A percentile compares a stretch with the other conserved stretches of the same genome.
Evolutionary conservation across 2,797 vertebrate species (phyloP).

Genomic region (Crocidura indochinensis): DNA sequence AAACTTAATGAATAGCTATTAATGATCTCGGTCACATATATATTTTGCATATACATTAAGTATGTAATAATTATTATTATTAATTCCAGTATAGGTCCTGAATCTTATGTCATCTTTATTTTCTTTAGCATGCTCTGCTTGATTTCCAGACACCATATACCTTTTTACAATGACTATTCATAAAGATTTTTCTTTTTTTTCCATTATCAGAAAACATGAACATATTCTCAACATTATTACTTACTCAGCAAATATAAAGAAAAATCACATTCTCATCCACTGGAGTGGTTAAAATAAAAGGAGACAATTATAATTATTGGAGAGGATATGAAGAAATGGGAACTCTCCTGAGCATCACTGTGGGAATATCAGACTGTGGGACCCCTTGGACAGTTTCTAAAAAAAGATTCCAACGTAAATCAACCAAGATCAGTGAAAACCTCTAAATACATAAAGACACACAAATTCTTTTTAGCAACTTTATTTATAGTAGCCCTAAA

Average conservation of each 20-base stretch:
- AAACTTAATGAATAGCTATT: conserved; percentile 14
- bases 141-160: conserved; percentile 36
- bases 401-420: neutral
- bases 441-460: neutral
- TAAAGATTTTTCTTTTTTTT: neutral
- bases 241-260: conserved; percentile 42
- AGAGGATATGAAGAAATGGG: neutral
- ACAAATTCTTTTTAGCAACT: conserved; percentile 7
- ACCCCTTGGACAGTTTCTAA: neutral
- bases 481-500: neutral
- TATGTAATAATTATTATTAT: conserved; percentile 46
- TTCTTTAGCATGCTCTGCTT: neutral
- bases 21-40: conserved; percentile 15
- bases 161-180: conserved; percentile 49
- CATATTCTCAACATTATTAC: conserved; percentile 30
- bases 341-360: neutral
- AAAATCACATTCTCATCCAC: neutral
- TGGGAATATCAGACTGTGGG: neutral
- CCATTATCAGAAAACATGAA: conserved; percentile 45
- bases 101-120: neutral
- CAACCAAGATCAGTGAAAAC: conserved; percentile 46
- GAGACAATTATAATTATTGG: neutral
- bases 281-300: conserved; percentile 30
- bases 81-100: conserved; percentile 10
- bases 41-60: conserved; percentile 20